Base-by-base conservation (phyloP, 2,113 vertebrate genomes). In the Stercorarius parasiticus region DNA sequence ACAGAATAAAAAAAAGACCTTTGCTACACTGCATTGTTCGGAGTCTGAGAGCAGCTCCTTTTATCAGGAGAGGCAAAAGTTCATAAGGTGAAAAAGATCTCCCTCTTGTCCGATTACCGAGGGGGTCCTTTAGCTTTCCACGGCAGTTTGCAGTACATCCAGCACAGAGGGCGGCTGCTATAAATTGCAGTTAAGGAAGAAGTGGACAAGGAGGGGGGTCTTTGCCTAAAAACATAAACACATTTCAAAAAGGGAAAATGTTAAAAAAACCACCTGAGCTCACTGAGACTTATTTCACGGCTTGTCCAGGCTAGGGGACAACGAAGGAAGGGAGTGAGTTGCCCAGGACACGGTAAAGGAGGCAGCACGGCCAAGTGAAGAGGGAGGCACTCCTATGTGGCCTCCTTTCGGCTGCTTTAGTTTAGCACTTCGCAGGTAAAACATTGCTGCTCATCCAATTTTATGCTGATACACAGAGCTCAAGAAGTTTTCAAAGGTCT, bases 21-120 rank as follows among this genome's bases (percentile, higher is more conserved):
- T 64, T 53, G 38, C n/a, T 78, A 52, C 21, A 84, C 36, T 27
- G 50, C 26, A 27, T 11, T 14, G 32, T 18, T 76, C 29, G 38
- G 30, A 78, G 23, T 29, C 29, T 45, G 25, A 83, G 29, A 92
- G 86, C 1, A 1, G 12, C 11, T 78, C 15, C 26, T 47, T 52
- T 38, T 27, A 80, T 42, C 53, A 90, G 50, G 11, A 66, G 11
- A 92, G 20, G 12, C 19, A 36, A 78, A 95, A 78, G 7, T 25
- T 64, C 18, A 47, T 10, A 12, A 66, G 8, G 14, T 25, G 23
- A 73, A 58, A 45, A 92, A 72, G 52, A 82, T 56, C 22, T 53
- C 14, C 29, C 27, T 62, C 45, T 30, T 3, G 1, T n/a, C 21
- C 4, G 3, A 19, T 34, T 47, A 73, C 20, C 0, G 0, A 85